Percentiles rank a stretch among this genome's conserved stretches.
These are phyloP conservation scores for Conops quadrifasciatus DNA, from an alignment of 2,888 invertebrate species.

Conservation along the genomic window DNA sequence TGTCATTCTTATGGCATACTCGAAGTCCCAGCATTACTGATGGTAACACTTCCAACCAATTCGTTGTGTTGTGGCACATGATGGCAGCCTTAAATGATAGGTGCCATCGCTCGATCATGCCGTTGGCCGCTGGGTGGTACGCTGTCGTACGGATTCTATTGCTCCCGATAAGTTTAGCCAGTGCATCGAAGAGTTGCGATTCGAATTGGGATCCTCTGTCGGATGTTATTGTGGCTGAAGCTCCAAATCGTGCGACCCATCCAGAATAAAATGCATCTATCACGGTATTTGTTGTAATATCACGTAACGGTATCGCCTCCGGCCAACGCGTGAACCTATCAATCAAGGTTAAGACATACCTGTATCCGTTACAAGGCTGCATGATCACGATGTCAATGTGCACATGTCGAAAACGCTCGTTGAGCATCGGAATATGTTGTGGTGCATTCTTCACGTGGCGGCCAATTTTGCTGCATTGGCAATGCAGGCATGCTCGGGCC, in stretches of 20 bases:
- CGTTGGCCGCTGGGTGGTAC: conserved; percentile 38
- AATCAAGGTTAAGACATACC: too few species aligned
- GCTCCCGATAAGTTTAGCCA: conserved; percentile 47
- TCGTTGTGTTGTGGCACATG: conserved; percentile 38
- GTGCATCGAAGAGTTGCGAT: conserved; percentile 14
- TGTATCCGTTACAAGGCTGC: not conserved
- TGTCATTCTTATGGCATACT: not conserved
- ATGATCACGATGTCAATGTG: conserved; percentile 34
- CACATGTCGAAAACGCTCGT: conserved; percentile 26
- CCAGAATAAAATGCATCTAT: conserved; percentile 19
- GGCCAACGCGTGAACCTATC: conserved; percentile 17
- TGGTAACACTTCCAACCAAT: not conserved
- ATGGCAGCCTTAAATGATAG: too few species aligned
- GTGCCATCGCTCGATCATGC: not conserved
- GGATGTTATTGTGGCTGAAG: conserved; percentile 52
- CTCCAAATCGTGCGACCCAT: conserved; percentile 63
- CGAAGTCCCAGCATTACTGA: not conserved
- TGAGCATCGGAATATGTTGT: conserved; percentile 34
- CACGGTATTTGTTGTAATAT: conserved; percentile 10
- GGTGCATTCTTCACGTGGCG: too few species aligned
- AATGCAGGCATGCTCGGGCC: too few species aligned
- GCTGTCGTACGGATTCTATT: conserved; percentile 49
- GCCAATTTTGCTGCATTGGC: too few species aligned
- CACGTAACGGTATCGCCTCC: conserved; percentile 1
- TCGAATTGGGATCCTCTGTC: conserved; percentile 51